Base-by-base conservation (phyloP, 30 jellyfish, hydroid and myxozoan species). In the Aurelia sp. region DNA sequence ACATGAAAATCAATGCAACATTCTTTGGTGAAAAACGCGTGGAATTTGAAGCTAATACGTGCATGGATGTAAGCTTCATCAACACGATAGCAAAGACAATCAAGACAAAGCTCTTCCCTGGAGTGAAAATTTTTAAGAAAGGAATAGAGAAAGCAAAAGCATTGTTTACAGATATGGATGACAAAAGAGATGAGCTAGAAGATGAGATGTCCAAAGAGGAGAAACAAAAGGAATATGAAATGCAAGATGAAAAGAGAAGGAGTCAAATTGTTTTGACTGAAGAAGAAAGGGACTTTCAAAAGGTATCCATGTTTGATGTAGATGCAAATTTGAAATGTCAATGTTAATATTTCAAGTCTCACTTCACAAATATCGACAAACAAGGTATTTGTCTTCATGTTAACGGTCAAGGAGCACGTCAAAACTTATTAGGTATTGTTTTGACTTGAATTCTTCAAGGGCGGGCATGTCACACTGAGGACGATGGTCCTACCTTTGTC, bases 21-120 rank as follows among this genome's bases (percentile, higher is more conserved):
- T 71, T 86, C 64, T 85, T 89, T 27, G 89, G 91, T 60, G 67
- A 22, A 18, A 77, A 82, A 53, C 86, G 79, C 74, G 81, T 87
- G 3, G 86, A 74, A 17, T 61, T 93, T 21, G 86, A 66, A 20
- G 73, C 93, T 1, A 59, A 83, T 16, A 86, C 95, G 10, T 93
- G 98, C 40, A 35, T 93, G 86, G 98, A 87, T 52, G 92, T 64
- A 27, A 78, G 84, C 71, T 93, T 86, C 61, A 88, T 79, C 9
- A 71, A 87, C 37, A 47, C 86, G 52, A 76, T 93, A 23, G 94
- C 96, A 2, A 84, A 74, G 33, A 72, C 62, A 23, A 61, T 93
- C 30, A 73, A 78, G 70, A 84, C 77, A 16, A 78, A 87, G 62
- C 74, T 93, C 30, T 93, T 86, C 78, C 97, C 97, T 19, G 93